Evolutionary conservation across 2,113 vertebrate genomes (phyloP).

Genomic region (human): GRCh38 chr5:78525501-78526000

Average conservation of each 20-base stretch:
- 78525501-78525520: background rate
- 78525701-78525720: background rate
- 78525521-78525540: background rate
- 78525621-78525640: background rate
- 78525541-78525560: background rate
- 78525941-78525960: background rate
- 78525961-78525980: background rate
- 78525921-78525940: background rate
- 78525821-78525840: background rate
- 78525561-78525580: background rate
- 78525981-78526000: background rate
- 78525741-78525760: background rate
- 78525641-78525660: background rate
- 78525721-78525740: background rate
- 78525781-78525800: no score
- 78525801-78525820: background rate
- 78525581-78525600: background rate
- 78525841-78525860: background rate
- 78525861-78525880: background rate
- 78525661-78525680: background rate
- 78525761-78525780: background rate
- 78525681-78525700: background rate
- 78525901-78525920: background rate
- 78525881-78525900: background rate
- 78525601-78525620: background rate